phyloP scores from a whole-genome alignment of 2,797 vertebrate genomes.

The Capromys pilorides region DNA sequence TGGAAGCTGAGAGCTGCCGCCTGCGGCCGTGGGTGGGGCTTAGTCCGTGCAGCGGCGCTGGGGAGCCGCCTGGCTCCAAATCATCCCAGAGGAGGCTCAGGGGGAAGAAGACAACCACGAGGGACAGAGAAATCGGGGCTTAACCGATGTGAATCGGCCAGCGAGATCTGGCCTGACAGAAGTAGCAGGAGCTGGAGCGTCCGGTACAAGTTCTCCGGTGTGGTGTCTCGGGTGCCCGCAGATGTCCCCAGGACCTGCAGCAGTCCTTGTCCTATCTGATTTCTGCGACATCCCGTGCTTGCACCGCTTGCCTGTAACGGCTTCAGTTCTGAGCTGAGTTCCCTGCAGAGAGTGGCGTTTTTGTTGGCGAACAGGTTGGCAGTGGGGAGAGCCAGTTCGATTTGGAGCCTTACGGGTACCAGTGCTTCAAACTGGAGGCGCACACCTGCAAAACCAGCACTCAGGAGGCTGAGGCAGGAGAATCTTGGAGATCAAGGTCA shows the following conservation, averaged over 20 bases:
- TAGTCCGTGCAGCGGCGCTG: neutral
- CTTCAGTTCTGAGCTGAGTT: neutral
- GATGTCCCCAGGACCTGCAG: neutral
- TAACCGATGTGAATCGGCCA: neutral
- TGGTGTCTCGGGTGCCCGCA: no score
- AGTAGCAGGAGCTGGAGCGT: neutral
- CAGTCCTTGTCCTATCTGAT: neutral
- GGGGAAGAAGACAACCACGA: neutral
- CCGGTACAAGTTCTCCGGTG: neutral
- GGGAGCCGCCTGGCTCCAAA: neutral
- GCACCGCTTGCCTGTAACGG: neutral
- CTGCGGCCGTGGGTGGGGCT: neutral
- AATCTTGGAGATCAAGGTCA: neutral
- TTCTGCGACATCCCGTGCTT: neutral
- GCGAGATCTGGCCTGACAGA: neutral
- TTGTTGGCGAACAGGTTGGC: neutral
- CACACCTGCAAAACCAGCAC: neutral
- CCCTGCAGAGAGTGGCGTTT: neutral
- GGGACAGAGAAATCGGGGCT: neutral
- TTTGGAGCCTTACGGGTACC: neutral
- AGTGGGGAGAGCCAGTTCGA: neutral
- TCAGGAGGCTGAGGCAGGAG: neutral
- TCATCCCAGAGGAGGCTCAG: neutral
- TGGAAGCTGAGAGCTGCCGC: neutral
- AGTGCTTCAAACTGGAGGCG: constrained; percentile 15